Evolutionary conservation across 2,113 vertebrate genomes (phyloP).

Genomic region (Girardinichthys multiradiatus): DNA sequence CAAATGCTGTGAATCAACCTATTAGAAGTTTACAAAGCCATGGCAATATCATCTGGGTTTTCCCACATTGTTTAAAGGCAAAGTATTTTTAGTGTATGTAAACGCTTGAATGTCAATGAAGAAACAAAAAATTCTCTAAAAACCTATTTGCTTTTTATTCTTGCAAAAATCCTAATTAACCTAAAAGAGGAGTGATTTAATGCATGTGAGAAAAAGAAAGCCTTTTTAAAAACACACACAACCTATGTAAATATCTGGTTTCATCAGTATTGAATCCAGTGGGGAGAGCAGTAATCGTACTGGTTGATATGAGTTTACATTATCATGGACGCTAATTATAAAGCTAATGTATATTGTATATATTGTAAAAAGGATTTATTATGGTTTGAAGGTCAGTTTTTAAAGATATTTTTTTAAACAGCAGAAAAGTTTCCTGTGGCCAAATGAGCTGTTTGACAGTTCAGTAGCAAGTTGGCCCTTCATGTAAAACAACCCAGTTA

Average conservation of each 20-base stretch:
- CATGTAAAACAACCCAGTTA: conserved; percentile 23
- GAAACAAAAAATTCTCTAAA: no score
- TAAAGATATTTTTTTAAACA: neutral
- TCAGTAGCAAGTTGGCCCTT: conserved; percentile 3
- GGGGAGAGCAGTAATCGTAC: neutral
- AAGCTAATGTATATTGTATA: neutral
- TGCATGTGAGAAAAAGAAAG: neutral
- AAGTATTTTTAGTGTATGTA: no score
- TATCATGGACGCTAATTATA: neutral
- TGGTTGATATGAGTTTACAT: neutral
- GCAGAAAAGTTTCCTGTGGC: neutral
- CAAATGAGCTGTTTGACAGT: conserved; percentile 2
- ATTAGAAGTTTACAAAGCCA: no score
- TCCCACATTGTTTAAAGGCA: no score
- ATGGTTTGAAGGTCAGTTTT: neutral
- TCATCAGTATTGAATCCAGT: neutral
- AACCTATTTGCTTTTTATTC: no score
- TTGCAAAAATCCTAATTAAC: no score
- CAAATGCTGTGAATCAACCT: no score
- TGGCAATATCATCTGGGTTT: no score
- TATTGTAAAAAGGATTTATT: neutral
- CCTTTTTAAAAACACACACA: neutral
- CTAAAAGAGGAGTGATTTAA: neutral
- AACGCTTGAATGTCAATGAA: no score
- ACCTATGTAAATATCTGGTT: neutral